Percentiles rank a stretch among this genome's conserved stretches.
Evolutionary conservation across 1,140 invertebrate genomes (phyloP).

Genomic region (Arion vulgaris): DNA sequence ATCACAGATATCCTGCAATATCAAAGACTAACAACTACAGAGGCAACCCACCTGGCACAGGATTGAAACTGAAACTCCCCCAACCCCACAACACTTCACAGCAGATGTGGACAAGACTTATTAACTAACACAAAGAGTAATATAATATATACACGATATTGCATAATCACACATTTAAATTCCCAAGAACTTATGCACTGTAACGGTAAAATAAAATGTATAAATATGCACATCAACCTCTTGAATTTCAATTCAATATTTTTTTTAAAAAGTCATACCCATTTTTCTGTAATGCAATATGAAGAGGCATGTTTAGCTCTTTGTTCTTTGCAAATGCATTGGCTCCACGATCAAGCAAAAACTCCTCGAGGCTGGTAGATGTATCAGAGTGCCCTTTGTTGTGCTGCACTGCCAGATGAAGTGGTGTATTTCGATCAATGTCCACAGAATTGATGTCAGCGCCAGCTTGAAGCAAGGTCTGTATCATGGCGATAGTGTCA

Average conservation of each 20-base stretch:
- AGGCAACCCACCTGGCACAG: too few species aligned
- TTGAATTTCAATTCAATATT: background rate
- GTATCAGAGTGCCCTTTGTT: constrained; percentile 68
- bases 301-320: constrained; percentile 65
- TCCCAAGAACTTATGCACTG: too few species aligned
- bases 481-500: constrained; percentile 51
- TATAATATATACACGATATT: too few species aligned
- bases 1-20: too few species aligned
- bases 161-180: too few species aligned
- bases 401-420: constrained; percentile 69
- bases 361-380: constrained; percentile 66
- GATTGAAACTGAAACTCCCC: too few species aligned
- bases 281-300: constrained; percentile 65
- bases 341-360: constrained; percentile 59
- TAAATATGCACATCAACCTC: too few species aligned
- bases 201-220: too few species aligned
- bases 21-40: too few species aligned
- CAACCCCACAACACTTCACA: too few species aligned
- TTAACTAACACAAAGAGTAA: too few species aligned
- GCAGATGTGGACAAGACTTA: too few species aligned
- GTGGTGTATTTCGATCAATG: constrained; percentile 53
- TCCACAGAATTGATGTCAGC: constrained; percentile 57
- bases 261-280: background rate
- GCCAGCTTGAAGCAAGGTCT: constrained; percentile 58
- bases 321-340: constrained; percentile 60